A percentile compares a stretch with the other conserved stretches of the same genome.
phyloP scores from a whole-genome alignment of 2,888 invertebrate genomes.

The Orchesella flavescens region DNA sequence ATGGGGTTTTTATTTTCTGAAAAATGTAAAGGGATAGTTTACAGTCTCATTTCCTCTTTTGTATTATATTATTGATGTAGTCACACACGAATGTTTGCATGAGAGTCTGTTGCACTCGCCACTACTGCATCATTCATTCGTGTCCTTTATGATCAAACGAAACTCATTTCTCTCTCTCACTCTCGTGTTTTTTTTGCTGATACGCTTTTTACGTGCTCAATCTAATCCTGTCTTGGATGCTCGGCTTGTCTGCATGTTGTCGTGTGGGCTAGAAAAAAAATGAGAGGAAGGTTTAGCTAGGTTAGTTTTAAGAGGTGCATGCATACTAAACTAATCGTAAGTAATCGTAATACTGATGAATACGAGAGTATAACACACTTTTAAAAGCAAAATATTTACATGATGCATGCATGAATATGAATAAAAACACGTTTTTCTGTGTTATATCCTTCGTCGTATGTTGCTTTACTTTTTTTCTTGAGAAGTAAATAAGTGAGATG shows the following conservation, averaged over 20 bases:
- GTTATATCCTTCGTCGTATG: background rate
- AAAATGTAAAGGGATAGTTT: background rate
- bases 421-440: background rate
- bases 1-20: background rate
- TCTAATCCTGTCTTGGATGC: too few relatives aligned
- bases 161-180: too few relatives aligned
- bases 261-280: constrained; percentile 1
- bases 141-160: background rate
- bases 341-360: too few relatives aligned
- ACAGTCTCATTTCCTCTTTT: background rate
- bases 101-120: background rate
- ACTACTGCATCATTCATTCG: background rate
- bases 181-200: too few relatives aligned
- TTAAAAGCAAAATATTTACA: too few relatives aligned
- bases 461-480: background rate
- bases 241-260: constrained; percentile 2
- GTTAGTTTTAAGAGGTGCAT: background rate
- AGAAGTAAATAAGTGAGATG: background rate
- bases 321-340: background rate
- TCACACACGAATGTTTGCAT: background rate
- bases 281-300: constrained; percentile 16
- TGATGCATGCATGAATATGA: background rate
- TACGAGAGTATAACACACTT: too few relatives aligned
- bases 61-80: background rate
- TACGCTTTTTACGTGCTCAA: background rate